Conservation (phyloP, 2,888 invertebrate genomes). For the Automeris io region DNA sequence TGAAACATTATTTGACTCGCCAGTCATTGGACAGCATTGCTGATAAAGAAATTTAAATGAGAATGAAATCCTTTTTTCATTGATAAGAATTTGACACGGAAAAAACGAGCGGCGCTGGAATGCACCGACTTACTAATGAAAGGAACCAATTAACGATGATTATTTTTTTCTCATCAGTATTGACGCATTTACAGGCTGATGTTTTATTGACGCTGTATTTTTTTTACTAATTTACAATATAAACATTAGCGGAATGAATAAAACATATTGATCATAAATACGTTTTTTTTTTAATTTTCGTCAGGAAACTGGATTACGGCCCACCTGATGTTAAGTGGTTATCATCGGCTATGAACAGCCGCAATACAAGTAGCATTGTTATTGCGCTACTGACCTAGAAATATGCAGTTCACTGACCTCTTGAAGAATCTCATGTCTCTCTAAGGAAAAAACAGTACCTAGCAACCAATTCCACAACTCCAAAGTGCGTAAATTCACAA, state of each 20-base stretch:
- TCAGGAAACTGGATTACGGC: neutral
- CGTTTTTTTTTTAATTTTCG: constrained; percentile 3
- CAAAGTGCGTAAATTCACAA: too few relatives aligned
- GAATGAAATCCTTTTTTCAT: constrained; percentile 74
- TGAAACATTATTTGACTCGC: constrained; percentile 51
- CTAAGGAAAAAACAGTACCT: too few relatives aligned
- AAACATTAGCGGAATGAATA: too few relatives aligned
- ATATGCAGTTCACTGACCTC: too few relatives aligned
- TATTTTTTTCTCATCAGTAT: constrained; percentile 68
- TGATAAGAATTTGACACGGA: constrained; percentile 74
- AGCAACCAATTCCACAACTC: too few relatives aligned
- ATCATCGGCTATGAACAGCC: neutral
- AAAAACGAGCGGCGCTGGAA: constrained; percentile 64
- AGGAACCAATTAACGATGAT: constrained; percentile 74
- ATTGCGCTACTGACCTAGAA: too few relatives aligned
- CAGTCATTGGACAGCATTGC: constrained; percentile 47
- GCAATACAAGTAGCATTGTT: too few relatives aligned
- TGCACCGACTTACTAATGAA: constrained; percentile 73
- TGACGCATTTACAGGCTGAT: constrained; percentile 46
- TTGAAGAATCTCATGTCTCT: too few relatives aligned
- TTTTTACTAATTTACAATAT: too few relatives aligned
- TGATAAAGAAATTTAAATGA: constrained; percentile 71
- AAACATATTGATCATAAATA: too few relatives aligned
- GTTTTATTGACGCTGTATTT: too few relatives aligned
- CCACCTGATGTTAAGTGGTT: too few relatives aligned